A percentile compares a stretch with the other conserved stretches of the same genome.
Evolutionary conservation across 2,888 invertebrate genomes (phyloP).

Genomic region (Caenorhabditis imperialis): DNA sequence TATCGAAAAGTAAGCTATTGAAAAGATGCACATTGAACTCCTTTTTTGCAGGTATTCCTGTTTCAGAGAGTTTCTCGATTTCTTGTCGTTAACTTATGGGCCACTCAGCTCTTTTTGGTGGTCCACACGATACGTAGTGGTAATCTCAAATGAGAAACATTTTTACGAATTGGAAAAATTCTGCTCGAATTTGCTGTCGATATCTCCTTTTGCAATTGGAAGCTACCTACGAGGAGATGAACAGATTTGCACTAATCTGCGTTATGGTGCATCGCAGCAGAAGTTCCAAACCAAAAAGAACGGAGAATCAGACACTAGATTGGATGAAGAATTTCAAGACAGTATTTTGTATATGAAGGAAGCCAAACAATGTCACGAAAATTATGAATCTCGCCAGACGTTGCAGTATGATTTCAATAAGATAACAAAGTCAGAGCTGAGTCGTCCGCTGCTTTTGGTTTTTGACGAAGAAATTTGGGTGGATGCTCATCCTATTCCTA

Average conservation of each 20-base stretch:
- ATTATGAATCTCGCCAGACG: constrained; percentile 14
- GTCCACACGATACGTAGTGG: constrained; percentile 36
- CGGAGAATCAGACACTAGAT: neutral
- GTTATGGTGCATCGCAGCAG: constrained; percentile 1
- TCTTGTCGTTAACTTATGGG: constrained; percentile 34
- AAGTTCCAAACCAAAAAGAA: neutral
- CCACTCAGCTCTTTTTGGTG: constrained; percentile 50
- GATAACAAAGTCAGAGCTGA: too few relatives aligned
- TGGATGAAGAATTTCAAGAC: constrained; percentile 6
- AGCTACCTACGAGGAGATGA: constrained; percentile 28
- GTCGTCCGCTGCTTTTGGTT: constrained; percentile 34
- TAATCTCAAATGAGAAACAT: constrained; percentile 33
- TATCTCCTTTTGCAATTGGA: constrained; percentile 42
- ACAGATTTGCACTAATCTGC: constrained; percentile 15
- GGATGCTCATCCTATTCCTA: constrained; percentile 52
- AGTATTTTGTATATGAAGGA: neutral
- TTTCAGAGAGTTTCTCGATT: constrained; percentile 32
- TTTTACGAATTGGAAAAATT: constrained; percentile 33
- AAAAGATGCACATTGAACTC: neutral
- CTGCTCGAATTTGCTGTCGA: constrained; percentile 12
- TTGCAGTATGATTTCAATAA: too few relatives aligned
- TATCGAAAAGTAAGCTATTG: constrained; percentile 20
- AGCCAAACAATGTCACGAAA: neutral
- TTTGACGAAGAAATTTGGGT: constrained; percentile 50
- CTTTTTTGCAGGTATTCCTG: constrained; percentile 13